Percentiles rank a stretch among this genome's conserved stretches.
Evolutionary conservation across 2,113 vertebrate species (phyloP).

Genomic region (Tenebrosternarchus preto): DNA sequence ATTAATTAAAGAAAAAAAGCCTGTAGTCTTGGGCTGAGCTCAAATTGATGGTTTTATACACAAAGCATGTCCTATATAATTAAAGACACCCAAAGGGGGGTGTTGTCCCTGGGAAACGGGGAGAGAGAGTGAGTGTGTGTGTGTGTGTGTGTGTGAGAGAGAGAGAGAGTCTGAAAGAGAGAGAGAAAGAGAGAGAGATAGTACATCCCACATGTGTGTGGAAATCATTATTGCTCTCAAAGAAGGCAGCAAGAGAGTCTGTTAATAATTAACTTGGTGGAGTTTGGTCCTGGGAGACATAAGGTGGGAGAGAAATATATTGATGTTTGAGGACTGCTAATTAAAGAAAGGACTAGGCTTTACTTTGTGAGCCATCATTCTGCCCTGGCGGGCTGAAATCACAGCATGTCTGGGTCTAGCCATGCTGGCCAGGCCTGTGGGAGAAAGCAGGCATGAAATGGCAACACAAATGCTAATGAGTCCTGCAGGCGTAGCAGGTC

Average conservation of each 20-base stretch:
- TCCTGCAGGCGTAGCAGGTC: constrained; percentile 54
- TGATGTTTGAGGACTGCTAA: constrained; percentile 74
- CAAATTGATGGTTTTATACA: constrained; percentile 58
- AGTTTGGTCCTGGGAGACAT: constrained; percentile 64
- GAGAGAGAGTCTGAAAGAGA: constrained; percentile 40
- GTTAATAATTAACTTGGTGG: constrained; percentile 71
- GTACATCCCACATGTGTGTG: not conserved
- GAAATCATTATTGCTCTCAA: constrained; percentile 25
- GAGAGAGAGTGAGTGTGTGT: constrained; percentile 33
- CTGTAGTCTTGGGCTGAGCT: constrained; percentile 44
- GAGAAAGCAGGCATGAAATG: constrained; percentile 66
- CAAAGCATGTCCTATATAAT: constrained; percentile 56
- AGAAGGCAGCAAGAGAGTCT: not conserved
- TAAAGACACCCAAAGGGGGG: constrained; percentile 51
- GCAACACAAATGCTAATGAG: constrained; percentile 66
- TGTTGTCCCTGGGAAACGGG: constrained; percentile 39
- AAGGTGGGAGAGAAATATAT: constrained; percentile 63
- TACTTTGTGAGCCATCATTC: constrained; percentile 69
- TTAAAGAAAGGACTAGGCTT: constrained; percentile 69
- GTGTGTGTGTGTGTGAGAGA: constrained; percentile 50
- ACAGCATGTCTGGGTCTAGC: constrained; percentile 63
- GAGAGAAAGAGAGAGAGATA: not conserved
- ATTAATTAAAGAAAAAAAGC: constrained; percentile 35
- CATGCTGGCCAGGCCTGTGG: constrained; percentile 66
- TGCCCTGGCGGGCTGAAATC: constrained; percentile 69